Conservation (phyloP, 1,140 invertebrate genomes). For the Marisa cornuarietis region DNA sequence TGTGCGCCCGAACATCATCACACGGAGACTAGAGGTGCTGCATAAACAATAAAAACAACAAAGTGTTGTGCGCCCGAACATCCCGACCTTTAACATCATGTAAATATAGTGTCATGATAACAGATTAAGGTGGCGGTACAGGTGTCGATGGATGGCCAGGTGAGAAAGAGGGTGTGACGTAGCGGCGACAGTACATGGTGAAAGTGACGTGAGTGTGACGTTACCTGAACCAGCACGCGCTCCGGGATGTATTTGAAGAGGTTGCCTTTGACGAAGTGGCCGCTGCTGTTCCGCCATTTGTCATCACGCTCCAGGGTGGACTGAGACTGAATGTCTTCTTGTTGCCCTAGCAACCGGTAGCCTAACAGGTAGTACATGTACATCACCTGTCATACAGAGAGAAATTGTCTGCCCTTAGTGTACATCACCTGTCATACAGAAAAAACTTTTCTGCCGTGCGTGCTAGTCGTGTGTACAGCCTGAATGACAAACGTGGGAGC, state of each 20-base stretch:
- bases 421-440: background rate
- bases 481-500: too few relatives aligned
- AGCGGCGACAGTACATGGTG: too few relatives aligned
- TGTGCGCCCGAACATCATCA: too few relatives aligned
- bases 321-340: slow-evolving; percentile 39
- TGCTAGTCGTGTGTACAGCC: background rate
- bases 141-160: too few relatives aligned
- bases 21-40: too few relatives aligned
- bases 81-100: too few relatives aligned
- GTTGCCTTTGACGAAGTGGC: slow-evolving; percentile 44
- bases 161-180: background rate
- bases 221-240: slow-evolving; percentile 42
- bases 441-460: too few relatives aligned
- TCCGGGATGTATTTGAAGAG: slow-evolving; percentile 49
- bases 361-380: slow-evolving; percentile 77
- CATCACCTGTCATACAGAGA: slow-evolving; percentile 68
- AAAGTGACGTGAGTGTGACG: background rate
- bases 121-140: too few relatives aligned
- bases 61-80: too few relatives aligned
- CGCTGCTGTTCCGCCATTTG: slow-evolving; percentile 36
- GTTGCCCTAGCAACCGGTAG: slow-evolving; percentile 68
- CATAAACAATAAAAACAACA: too few relatives aligned
- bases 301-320: slow-evolving; percentile 37
- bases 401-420: background rate
- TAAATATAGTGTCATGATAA: too few relatives aligned